Conservation (phyloP, 2,113 vertebrate species). For the Uria aalge region DNA sequence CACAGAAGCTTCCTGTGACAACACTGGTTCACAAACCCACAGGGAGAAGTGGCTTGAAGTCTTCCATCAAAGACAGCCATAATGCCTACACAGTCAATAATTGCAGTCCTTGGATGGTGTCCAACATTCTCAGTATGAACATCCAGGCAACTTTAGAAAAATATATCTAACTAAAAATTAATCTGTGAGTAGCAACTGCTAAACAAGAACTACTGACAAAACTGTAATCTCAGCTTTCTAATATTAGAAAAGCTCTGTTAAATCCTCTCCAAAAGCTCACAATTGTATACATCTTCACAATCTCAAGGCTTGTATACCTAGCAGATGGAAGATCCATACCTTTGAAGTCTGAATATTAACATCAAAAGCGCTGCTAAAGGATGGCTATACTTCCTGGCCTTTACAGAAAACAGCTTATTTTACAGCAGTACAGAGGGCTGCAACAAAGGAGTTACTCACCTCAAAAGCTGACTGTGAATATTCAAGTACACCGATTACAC, state of each 20-base stretch:
- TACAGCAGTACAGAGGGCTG: neutral
- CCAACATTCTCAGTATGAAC: neutral
- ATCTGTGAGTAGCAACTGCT: neutral
- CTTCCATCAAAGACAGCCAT: neutral
- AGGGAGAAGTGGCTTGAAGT: neutral
- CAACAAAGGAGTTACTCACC: neutral
- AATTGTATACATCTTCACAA: neutral
- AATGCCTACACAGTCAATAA: neutral
- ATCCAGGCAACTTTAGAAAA: neutral
- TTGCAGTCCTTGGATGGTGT: neutral
- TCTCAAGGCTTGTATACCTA: neutral
- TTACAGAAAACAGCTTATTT: neutral
- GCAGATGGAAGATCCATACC: neutral
- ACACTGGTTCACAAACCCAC: neutral
- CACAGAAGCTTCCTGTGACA: neutral
- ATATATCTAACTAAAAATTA: neutral
- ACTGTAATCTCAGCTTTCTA: neutral
- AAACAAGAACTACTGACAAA: neutral
- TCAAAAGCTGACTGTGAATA: neutral
- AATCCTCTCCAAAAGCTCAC: neutral
- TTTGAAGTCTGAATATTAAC: neutral
- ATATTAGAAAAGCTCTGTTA: neutral
- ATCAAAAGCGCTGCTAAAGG: neutral
- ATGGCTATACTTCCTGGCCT: neutral
- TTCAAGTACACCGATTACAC: neutral